phyloP scores from a whole-genome alignment of 35 echinoderm and acorn worm genomes.

The Hemicentrotus pulcherrimus region DNA sequence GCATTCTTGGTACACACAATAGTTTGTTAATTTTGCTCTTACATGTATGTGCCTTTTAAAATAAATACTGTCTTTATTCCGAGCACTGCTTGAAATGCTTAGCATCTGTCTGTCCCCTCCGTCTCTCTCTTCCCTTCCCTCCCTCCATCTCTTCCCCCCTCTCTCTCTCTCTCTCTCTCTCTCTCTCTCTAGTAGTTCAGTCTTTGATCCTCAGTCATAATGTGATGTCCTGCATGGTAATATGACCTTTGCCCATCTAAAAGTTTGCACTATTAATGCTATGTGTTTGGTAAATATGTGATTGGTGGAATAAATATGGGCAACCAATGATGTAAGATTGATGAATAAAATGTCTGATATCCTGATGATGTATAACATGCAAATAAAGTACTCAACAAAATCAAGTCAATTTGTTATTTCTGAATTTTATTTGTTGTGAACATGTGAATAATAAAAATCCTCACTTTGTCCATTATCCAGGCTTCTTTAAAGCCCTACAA shows the following conservation, averaged over 20 bases:
- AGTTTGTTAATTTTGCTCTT: no score
- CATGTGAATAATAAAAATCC: background rate
- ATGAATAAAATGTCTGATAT: background rate
- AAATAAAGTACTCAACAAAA: constrained; percentile 48
- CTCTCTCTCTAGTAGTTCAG: background rate
- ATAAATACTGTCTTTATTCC: background rate
- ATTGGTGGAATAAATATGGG: background rate
- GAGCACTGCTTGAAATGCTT: background rate
- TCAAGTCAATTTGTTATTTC: background rate
- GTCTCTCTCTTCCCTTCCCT: background rate
- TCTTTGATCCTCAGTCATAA: background rate
- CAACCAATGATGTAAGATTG: background rate
- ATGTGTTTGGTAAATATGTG: background rate
- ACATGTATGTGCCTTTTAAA: no score
- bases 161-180: no score
- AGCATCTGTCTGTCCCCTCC: background rate
- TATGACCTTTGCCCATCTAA: background rate
- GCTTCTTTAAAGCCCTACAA: no score
- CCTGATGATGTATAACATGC: constrained; percentile 40
- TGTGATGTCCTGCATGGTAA: no score
- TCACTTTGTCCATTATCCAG: background rate
- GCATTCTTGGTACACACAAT: no score
- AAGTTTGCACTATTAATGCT: background rate
- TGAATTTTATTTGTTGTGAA: background rate
- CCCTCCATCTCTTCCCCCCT: no score